These are phyloP conservation scores for Ceyx margarethae DNA, from an alignment of 2,113 vertebrate species.

Conservation along the genomic window DNA sequence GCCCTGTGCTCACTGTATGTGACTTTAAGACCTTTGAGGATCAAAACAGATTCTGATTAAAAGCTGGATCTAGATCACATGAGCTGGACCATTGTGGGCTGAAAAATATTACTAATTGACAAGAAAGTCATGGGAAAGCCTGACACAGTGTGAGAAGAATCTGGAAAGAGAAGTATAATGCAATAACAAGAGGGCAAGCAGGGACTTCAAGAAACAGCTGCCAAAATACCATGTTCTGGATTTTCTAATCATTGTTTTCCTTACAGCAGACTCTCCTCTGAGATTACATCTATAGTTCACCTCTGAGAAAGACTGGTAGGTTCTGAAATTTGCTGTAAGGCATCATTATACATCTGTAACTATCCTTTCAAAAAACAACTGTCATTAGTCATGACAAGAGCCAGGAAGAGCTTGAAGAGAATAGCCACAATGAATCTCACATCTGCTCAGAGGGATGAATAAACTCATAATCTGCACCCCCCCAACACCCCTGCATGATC, in stretches of 20 bases:
- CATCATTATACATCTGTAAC: neutral
- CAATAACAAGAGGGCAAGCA: neutral
- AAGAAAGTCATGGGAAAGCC: neutral
- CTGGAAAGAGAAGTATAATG: neutral
- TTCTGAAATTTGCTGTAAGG: slow-evolving; percentile 2
- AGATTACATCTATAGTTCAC: slow-evolving; percentile 41
- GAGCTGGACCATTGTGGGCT: neutral
- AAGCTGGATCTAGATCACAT: neutral
- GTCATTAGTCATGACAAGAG: slow-evolving; percentile 44
- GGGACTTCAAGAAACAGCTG: neutral
- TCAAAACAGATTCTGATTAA: neutral
- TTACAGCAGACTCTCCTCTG: neutral
- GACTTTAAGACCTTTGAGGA: neutral
- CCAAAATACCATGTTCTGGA: neutral
- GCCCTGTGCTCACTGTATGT: neutral
- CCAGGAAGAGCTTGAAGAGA: neutral
- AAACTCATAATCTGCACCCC: neutral
- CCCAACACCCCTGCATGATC: neutral
- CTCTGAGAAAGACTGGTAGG: slow-evolving; percentile 21
- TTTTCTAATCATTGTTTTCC: slow-evolving; percentile 16
- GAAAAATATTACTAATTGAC: neutral
- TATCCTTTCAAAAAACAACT: neutral
- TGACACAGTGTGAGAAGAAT: neutral
- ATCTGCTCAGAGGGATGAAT: neutral
- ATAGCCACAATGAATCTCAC: neutral